These are phyloP conservation scores for Conopomorpha cramerella DNA, from an alignment of 1,140 invertebrate genomes.

Conservation along the genomic window DNA sequence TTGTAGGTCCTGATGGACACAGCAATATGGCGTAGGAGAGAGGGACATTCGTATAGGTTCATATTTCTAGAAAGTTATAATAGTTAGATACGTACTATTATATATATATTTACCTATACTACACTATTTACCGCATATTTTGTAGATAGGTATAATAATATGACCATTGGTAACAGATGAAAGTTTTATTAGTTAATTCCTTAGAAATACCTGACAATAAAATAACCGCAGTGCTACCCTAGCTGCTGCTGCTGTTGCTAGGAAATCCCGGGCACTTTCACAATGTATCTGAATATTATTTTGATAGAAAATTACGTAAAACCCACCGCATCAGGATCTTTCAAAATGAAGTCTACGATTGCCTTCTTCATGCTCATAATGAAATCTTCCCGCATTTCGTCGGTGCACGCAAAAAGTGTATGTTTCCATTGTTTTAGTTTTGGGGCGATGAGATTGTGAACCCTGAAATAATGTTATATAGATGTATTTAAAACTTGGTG, in stretches of 20 bases:
- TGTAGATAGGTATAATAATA: not conserved
- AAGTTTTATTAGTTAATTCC: constrained; percentile 3
- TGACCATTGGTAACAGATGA: not conserved
- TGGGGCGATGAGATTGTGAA: constrained; percentile 44
- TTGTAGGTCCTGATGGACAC: no score
- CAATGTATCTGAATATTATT: not conserved
- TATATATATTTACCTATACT: no score
- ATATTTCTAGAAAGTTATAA: no score
- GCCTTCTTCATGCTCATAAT: constrained; percentile 86
- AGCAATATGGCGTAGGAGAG: no score
- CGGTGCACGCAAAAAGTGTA: constrained; percentile 61
- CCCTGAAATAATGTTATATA: constrained; percentile 20
- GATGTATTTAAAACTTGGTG: not conserved
- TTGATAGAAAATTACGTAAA: not conserved
- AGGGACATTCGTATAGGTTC: no score
- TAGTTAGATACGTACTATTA: no score
- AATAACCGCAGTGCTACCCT: no score
- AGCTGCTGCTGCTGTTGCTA: no score
- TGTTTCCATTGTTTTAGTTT: constrained; percentile 64
- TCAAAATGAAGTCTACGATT: constrained; percentile 85
- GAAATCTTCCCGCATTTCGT: constrained; percentile 78
- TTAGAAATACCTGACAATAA: not conserved
- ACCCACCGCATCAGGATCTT: constrained; percentile 66
- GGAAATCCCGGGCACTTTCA: no score
- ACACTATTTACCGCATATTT: no score